Base-by-base conservation (phyloP, 1,140 invertebrate genomes). In the Tetramorium parvispinum region DNA sequence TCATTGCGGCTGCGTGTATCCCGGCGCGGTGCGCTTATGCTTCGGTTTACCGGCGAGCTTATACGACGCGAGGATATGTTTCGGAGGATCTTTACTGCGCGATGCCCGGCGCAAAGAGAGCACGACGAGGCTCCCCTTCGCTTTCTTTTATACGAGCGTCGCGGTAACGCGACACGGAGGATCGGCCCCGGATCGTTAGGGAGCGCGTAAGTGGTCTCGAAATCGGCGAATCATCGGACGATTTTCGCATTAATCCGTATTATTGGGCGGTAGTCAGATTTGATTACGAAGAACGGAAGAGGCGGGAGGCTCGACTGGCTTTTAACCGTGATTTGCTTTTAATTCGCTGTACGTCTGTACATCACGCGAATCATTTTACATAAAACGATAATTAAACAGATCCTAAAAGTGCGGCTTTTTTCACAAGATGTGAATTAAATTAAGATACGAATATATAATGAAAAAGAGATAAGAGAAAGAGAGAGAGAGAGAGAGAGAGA, bases 11-110 rank as follows among this genome's bases (percentile, higher is more conserved):
- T 83, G 68, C 79, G 53, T 61, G 43, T 61, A 83, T 83, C 40
- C 53, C 68, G 49, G 46, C 49, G 63, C 77, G 61, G 37, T 73
- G 43, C 68, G 79, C 68, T 83, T 83, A 83, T 83, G 55, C 68
- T 61, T 82, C 55, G 66, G 66, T 82, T 73, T 59, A 49, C 78
- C 78, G 37, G 49, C 43, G 46, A 63, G n/a, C 61, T 46, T 92
- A 82, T 89, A 89, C 87, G 86, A 87, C 87, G 85, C 90, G 86
- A 82, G 81, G 91, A 91, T 92, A 92, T 90, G 91, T 92, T 92
- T 92, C 91, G 89, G 71, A 76, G 85, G 89, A 91, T 90, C 85
- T 87, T 83, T 61, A 87, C 88, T 85, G 88, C 82, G 85, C 86
- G 81, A 68, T 70, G 82, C 65, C 53, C 73, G 83, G n/a, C 59